Base-by-base conservation (phyloP, 1,140 invertebrate species). In the Polypedilum vanderplanki region DNA sequence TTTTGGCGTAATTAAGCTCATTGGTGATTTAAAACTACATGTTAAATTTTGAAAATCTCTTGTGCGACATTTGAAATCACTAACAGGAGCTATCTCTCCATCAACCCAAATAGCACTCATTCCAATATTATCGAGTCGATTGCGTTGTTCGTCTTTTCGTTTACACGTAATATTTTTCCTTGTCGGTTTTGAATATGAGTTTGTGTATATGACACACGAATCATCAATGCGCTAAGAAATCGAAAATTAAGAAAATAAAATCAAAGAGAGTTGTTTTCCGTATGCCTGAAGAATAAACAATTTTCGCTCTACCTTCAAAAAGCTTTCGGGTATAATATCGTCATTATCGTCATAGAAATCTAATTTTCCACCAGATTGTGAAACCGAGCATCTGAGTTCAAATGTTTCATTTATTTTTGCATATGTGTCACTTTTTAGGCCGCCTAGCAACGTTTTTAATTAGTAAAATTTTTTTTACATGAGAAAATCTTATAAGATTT, bases 21-120 rank as follows among this genome's bases (percentile, higher is more conserved):
- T 77, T 1, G 84, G 82, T 41, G 84, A 83, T 1, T 81, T 85
- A 89, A 90, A 91, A 7, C 85, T 83, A 78, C 90, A 92, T 2
- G 83, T 87, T 33, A 91, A 79, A 76, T 85, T 87, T 74, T 90
- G 84, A 84, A 88, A 88, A 79, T 91, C 90, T 41, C 85, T 80
- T 18, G 88, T 88, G 18, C 88, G 80, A 77, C 90, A 92, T 8
- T 79, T 82, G 76, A 91, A 91, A 78, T 90, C 86, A 9, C 80
- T 80, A 1, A 90, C 87, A 75, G 85, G 78, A 74, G 83, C 76
- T 12, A 88, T 88, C 78, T 83, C 81, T 74, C 24, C 22, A 18
- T 65, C 75, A 20, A 70, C 65, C 20, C 8, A 20, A 18, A 70
- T 12, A 2, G 20, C 65, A 22, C 17, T 70, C 0, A 20, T 9